Base-by-base conservation (phyloP, 2,888 invertebrate species). In the Barypeithes pellucidus region DNA sequence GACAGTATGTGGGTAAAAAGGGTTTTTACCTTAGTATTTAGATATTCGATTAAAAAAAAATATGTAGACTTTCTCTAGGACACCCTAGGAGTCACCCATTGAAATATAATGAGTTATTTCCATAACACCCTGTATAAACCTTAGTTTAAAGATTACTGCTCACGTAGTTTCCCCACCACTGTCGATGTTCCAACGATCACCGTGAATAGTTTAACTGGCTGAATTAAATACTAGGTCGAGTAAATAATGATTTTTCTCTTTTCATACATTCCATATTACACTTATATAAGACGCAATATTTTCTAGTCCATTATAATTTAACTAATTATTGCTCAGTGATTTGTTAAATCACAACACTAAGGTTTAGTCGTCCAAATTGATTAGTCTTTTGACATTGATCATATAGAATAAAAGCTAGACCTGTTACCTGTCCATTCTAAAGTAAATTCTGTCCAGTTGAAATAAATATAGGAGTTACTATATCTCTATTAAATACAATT, bases 291-390 rank as follows among this genome's bases (percentile, higher is more conserved):
- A 72, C 72, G 81, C 80, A 82, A 81, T 82, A 82, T 80, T 79
- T 79, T 83, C 82, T 83, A 84, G 83, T 84, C 83, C 77, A 70
- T 76, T 78, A 75, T 77, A 74, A 80, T 79, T 81, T 79, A 77
- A 81, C 47, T 68, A 57, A 68, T 83, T 80, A 77, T 83, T 83
- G 84, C 83, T 84, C 82, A 82, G 81, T 82, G 81, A 82, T 82
- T 79, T 76, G 73, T 77, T 77, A 72, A 75, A 76, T 77, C 76
- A 77, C 77, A 76, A 77, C 57, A 67, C 63, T 72, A 77, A 81
- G 81, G 81, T 83, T 81, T 82, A 81, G 81, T 82, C 79, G 82
- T 82, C 83, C 83, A 82, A 69, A 61, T 74, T 76, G 76, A 76
- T 73, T 67, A 67, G 67, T 74, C 72, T 72, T 73, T 67, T 70